Conservation (phyloP, 2,888 invertebrate genomes). For the Sinopyrophorus schimmeli region DNA sequence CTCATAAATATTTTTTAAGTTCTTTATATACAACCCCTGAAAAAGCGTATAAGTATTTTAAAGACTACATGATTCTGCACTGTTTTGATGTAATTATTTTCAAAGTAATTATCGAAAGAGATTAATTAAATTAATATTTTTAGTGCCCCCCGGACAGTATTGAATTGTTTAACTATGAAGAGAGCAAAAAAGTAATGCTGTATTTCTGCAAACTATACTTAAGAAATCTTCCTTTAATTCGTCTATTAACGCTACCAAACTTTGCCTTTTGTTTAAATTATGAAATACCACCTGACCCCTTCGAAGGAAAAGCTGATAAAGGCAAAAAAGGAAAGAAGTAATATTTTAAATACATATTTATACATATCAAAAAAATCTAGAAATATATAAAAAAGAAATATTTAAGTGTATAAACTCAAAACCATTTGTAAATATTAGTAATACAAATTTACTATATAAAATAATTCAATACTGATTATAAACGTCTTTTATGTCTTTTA, state of each 20-base stretch:
- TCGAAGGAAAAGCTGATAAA: slow-evolving; percentile 31
- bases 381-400: slow-evolving; percentile 9
- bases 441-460: too few species aligned
- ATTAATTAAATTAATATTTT: slow-evolving; percentile 28
- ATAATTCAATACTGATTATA: slow-evolving; percentile 6
- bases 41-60: slow-evolving; percentile 50
- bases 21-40: slow-evolving; percentile 44
- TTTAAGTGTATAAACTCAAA: slow-evolving; percentile 11
- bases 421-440: slow-evolving; percentile 1
- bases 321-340: slow-evolving; percentile 38
- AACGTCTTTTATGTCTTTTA: slow-evolving; percentile 5
- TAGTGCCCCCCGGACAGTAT: slow-evolving; percentile 48
- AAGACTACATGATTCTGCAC: slow-evolving; percentile 47
- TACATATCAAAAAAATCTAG: not conserved
- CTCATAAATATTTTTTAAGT: slow-evolving; percentile 49
- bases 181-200: slow-evolving; percentile 45
- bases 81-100: slow-evolving; percentile 43
- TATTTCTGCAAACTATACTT: slow-evolving; percentile 51
- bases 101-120: not conserved
- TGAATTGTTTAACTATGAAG: slow-evolving; percentile 46
- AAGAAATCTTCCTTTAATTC: slow-evolving; percentile 50
- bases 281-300: slow-evolving; percentile 38
- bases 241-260: slow-evolving; percentile 49
- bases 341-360: not conserved
- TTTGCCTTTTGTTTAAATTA: slow-evolving; percentile 48